phyloP scores from a whole-genome alignment of 2,797 vertebrate genomes.

The Craterocephalus amniculus region DNA sequence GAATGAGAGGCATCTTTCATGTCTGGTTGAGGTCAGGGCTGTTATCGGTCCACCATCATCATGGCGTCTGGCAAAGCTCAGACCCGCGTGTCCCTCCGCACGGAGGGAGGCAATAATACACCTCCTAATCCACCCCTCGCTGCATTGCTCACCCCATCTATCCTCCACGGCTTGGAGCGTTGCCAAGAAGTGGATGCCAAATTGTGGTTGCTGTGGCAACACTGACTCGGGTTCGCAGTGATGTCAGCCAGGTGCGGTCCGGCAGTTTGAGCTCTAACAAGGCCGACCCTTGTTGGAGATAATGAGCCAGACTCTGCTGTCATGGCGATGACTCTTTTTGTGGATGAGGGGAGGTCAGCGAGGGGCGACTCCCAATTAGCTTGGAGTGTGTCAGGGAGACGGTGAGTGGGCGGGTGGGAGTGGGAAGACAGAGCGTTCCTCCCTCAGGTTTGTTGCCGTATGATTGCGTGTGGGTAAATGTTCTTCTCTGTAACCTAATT shows the following conservation, averaged over 20 bases:
- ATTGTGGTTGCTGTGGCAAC: slow-evolving; percentile 72
- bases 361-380: slow-evolving; percentile 64
- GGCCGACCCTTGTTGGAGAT: slow-evolving; percentile 62
- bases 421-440: background rate
- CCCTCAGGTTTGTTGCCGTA: slow-evolving; percentile 6
- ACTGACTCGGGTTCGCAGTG: slow-evolving; percentile 40
- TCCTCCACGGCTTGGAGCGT: slow-evolving; percentile 60
- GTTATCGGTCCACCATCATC: slow-evolving; percentile 45
- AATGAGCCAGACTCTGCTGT: slow-evolving; percentile 64
- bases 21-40: slow-evolving; percentile 29
- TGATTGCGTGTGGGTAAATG: slow-evolving; percentile 18
- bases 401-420: slow-evolving; percentile 18
- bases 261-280: slow-evolving; percentile 60
- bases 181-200: slow-evolving; percentile 68
- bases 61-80: slow-evolving; percentile 43
- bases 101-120: slow-evolving; percentile 62
- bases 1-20: slow-evolving; percentile 42
- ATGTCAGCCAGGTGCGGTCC: slow-evolving; percentile 74
- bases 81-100: slow-evolving; percentile 37
- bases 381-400: slow-evolving; percentile 36
- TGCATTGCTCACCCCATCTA: slow-evolving; percentile 73
- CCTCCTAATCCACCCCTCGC: slow-evolving; percentile 70
- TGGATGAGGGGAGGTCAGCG: slow-evolving; percentile 52
- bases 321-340: slow-evolving; percentile 53
- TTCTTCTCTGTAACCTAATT: slow-evolving; percentile 6